phyloP scores from a whole-genome alignment of 1,140 invertebrate species.

The Drosophila baimaii region DNA sequence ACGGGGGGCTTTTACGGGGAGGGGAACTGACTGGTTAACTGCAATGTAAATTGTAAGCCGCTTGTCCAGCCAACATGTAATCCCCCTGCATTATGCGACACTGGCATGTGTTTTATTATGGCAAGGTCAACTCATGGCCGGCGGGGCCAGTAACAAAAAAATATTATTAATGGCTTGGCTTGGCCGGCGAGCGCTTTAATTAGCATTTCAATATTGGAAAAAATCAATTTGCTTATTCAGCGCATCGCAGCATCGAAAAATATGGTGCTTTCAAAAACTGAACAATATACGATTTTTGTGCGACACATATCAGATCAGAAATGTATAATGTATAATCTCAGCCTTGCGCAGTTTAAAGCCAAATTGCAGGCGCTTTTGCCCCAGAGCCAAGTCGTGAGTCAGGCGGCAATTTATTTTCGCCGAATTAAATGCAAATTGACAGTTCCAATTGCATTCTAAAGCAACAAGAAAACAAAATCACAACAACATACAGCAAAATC shows the following conservation, averaged over 20 bases:
- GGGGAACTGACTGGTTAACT: constrained; percentile 27
- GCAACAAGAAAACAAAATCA: constrained; percentile 19
- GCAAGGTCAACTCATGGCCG: constrained; percentile 61
- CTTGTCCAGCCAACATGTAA: constrained; percentile 45
- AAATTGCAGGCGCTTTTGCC: constrained; percentile 56
- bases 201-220: constrained; percentile 58
- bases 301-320: constrained; percentile 43
- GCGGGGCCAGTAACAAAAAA: constrained; percentile 7
- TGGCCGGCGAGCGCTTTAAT: constrained; percentile 39
- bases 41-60: constrained; percentile 45
- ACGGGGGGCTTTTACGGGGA: constrained; percentile 1
- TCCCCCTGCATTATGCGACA: constrained; percentile 46
- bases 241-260: constrained; percentile 39
- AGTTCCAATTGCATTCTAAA: constrained; percentile 79
- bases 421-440: constrained; percentile 82
- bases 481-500: constrained; percentile 38
- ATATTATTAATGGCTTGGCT: constrained; percentile 52
- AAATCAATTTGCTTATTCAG: constrained; percentile 40
- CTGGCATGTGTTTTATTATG: constrained; percentile 41
- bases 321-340: constrained; percentile 61
- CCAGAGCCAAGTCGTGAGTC: constrained; percentile 71
- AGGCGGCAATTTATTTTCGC: constrained; percentile 79
- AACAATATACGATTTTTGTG: constrained; percentile 36
- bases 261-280: constrained; percentile 38
- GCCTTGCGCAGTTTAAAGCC: constrained; percentile 59